Conservation (phyloP, 2,797 vertebrate species). For the Heteromormyrus szaboi region DNA sequence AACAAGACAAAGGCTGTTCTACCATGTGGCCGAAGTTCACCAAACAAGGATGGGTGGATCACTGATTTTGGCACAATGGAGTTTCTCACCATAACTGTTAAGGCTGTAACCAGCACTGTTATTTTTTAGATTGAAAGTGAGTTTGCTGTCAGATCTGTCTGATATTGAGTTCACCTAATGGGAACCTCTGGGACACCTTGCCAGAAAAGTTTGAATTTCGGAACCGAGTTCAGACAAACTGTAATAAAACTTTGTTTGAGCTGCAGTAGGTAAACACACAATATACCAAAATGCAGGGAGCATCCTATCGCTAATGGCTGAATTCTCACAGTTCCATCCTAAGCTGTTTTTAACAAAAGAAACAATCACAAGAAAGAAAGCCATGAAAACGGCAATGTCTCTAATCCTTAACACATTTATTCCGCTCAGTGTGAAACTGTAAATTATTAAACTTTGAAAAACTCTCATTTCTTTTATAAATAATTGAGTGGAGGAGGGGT, state of each 20-base stretch:
- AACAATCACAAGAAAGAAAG: constrained; percentile 57
- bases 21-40: background rate
- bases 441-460: constrained; percentile 73
- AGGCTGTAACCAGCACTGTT: background rate
- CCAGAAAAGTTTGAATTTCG: background rate
- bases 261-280: background rate
- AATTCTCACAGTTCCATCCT: constrained; percentile 34
- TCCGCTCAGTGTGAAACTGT: constrained; percentile 58
- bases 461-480: constrained; percentile 73
- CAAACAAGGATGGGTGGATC: background rate
- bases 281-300: background rate
- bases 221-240: background rate
- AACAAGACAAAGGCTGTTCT: background rate
- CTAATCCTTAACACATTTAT: constrained; percentile 58
- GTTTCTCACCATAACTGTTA: background rate
- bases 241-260: background rate
- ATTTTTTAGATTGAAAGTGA: background rate
- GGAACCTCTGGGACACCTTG: background rate
- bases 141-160: background rate
- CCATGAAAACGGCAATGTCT: constrained; percentile 61
- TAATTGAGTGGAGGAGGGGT: constrained; percentile 60
- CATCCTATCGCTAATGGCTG: constrained; percentile 9
- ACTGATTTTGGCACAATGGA: background rate
- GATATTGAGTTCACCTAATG: background rate
- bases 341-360: constrained; percentile 52